Base-by-base conservation (phyloP, 2,113 vertebrate genomes). In the Salvelinus namaycush region DNA sequence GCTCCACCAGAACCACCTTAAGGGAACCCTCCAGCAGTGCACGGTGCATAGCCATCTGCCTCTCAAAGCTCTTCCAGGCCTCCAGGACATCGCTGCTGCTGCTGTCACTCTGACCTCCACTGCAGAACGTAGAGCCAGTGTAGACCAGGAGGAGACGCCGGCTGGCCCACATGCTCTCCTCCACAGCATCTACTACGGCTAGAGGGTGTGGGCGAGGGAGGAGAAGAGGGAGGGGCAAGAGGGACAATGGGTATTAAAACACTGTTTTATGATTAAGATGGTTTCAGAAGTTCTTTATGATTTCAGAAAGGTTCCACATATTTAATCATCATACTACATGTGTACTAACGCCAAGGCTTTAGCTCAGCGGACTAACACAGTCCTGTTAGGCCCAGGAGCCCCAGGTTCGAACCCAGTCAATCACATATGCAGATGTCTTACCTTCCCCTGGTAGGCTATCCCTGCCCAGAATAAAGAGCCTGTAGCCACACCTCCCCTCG, bases 371-470 rank as follows among this genome's bases (percentile, higher is more conserved):
- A 18, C 51, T 54, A 54, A 18, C 12, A 54, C 51, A 54, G 51
- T 18, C 1, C 16, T 54, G 16, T 54, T 16, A 4, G 0, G 39
- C 39, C 39, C 9, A 44, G 39, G 39, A 44, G 39, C 39, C 39
- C 39, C 39, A 44, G 13, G 16, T 62, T 62, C 1, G 2, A n/a
- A 62, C 59, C 7, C 59, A 62, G 9, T 22, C 59, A 62, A n/a
- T 14, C 60, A 65, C 27, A 70, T 11, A 34, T 54, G 24, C 26
- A 16, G 14, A 24, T 66, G n/a, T 68, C 87, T 80, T 91, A 97
- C 97, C 95, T 93, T 96, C 88, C 62, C 97, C 97, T 0, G 95
- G 95, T 79, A 93, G 81, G 70, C 94, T 93, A 84, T 99, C 95
- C 4, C 96, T 94, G 79, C 95, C 95, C 16, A 94, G 81, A 81